Percentiles rank a stretch among this genome's conserved stretches.
Conservation (phyloP, 2,888 invertebrate species). For the Ischnura elegans region DNA sequence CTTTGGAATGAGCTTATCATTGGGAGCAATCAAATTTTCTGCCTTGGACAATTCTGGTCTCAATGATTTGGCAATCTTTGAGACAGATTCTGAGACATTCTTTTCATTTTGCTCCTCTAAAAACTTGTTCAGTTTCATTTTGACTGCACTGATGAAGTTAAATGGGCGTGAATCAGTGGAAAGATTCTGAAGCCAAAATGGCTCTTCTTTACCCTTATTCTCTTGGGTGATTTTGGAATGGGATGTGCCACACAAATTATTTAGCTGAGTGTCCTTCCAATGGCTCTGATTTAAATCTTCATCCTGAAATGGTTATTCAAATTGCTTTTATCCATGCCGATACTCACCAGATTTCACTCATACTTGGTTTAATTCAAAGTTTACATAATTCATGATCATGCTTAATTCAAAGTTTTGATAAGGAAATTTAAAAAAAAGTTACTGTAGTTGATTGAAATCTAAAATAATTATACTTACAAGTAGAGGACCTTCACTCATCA, state of each 20-base stretch:
- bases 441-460: not conserved
- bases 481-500: constrained; percentile 54
- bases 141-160: constrained; percentile 67
- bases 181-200: constrained; percentile 54
- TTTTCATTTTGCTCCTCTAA: constrained; percentile 48
- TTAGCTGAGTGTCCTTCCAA: not conserved
- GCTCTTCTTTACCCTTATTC: constrained; percentile 5
- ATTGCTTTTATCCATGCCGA: no score
- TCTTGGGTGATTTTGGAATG: not conserved
- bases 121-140: constrained; percentile 59
- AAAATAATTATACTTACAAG: constrained; percentile 33
- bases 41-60: not conserved
- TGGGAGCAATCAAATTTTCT: not conserved
- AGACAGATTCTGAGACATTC: not conserved
- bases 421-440: no score
- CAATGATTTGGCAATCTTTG: not conserved
- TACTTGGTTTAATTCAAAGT: no score
- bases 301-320: constrained; percentile 17
- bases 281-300: not conserved
- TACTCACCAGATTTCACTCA: no score
- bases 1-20: not conserved
- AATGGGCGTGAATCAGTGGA: constrained; percentile 49
- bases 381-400: no score
- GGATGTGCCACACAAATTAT: constrained; percentile 28
- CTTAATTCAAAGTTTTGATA: no score